These are phyloP conservation scores for Ciconia boyciana DNA, from an alignment of 2,113 vertebrate genomes.

Conservation along the genomic window DNA sequence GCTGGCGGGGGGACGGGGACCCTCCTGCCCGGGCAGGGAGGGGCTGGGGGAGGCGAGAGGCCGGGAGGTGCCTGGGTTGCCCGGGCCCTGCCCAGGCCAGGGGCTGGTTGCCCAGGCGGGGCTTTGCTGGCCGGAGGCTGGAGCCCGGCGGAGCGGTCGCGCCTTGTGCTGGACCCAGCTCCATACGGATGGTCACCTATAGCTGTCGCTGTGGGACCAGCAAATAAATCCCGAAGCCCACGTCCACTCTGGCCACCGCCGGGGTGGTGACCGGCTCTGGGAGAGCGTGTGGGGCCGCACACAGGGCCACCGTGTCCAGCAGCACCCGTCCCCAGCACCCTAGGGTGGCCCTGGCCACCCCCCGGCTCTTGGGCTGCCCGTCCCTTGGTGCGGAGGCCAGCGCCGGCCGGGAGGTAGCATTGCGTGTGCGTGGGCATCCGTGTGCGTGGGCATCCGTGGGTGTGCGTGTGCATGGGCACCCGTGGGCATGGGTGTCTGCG, in stretches of 20 bases:
- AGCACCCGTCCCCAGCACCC: neutral
- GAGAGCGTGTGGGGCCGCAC: accelerated
- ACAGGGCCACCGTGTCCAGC: neutral
- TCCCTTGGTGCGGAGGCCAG: neutral
- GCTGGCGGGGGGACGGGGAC: neutral
- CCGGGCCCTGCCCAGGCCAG: accelerated
- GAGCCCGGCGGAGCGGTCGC: accelerated
- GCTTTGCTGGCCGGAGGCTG: neutral
- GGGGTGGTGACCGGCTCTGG: accelerated
- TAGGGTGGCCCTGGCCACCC: neutral
- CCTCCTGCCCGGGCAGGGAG: too few relatives aligned
- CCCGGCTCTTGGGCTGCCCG: accelerated
- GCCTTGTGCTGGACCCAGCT: neutral
- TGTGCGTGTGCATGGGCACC: accelerated
- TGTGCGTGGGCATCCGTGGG: too few relatives aligned
- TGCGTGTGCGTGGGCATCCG: neutral
- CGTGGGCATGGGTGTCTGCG: neutral
- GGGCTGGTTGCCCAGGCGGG: too few relatives aligned
- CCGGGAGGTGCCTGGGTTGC: neutral
- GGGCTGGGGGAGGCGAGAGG: too few relatives aligned
- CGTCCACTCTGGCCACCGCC: neutral
- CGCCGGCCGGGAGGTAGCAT: accelerated
- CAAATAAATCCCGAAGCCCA: neutral
- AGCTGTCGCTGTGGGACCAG: neutral
- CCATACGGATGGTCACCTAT: neutral